Conservation (phyloP, 2,888 invertebrate genomes). For the Drosophila lutescens region DNA sequence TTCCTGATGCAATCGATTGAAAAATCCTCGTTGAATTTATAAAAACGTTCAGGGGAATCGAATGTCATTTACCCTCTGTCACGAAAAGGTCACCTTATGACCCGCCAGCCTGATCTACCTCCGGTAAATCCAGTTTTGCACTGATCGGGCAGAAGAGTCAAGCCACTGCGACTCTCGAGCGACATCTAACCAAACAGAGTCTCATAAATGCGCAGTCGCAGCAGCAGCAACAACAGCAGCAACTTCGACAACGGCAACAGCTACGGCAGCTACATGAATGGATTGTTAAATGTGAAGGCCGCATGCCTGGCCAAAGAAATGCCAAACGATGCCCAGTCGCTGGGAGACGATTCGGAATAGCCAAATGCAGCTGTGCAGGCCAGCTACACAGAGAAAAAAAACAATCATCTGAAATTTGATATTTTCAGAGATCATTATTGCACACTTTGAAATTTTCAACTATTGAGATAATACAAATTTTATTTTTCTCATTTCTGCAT, state of each 20-base stretch:
- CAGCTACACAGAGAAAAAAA: slow-evolving; percentile 1
- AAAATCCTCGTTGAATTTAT: not conserved
- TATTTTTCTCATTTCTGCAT: too few species aligned
- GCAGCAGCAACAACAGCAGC: slow-evolving; percentile 40
- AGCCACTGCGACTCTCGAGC: slow-evolving; percentile 23
- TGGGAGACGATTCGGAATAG: slow-evolving; percentile 33
- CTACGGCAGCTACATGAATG: slow-evolving; percentile 43
- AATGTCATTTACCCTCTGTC: slow-evolving; percentile 22
- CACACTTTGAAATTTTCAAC: too few species aligned
- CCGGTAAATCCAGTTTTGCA: slow-evolving; percentile 33
- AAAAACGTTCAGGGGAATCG: not conserved
- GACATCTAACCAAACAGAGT: slow-evolving; percentile 32
- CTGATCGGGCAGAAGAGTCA: slow-evolving; percentile 43
- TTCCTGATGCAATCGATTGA: slow-evolving; percentile 6
- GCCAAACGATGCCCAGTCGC: slow-evolving; percentile 46
- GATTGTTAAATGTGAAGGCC: slow-evolving; percentile 71
- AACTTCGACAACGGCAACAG: slow-evolving; percentile 27
- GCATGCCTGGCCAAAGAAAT: slow-evolving; percentile 43
- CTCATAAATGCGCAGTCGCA: slow-evolving; percentile 74
- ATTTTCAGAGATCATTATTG: not conserved
- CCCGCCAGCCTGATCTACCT: slow-evolving; percentile 28
- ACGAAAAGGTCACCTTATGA: slow-evolving; percentile 24
- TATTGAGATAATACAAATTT: too few species aligned
- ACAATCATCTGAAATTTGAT: not conserved
- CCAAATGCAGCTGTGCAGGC: slow-evolving; percentile 44